Evolutionary conservation across 2,113 vertebrate genomes (phyloP).

Genomic region (Oncorhynchus gorbuscha): DNA sequence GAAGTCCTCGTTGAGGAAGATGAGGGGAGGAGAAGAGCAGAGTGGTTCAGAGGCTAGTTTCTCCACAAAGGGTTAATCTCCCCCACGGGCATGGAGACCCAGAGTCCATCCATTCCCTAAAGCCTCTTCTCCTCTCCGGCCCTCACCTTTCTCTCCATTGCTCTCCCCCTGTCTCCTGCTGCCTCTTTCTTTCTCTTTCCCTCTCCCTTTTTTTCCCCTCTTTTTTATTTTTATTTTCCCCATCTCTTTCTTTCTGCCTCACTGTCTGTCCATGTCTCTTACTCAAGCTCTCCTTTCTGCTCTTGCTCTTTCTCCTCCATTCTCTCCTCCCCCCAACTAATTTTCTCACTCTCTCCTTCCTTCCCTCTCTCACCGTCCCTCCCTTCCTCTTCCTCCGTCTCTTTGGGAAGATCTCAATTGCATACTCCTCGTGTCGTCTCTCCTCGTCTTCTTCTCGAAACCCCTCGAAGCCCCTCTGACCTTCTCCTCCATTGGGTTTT

Average conservation of each 20-base stretch:
- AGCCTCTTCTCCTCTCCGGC: constrained; percentile 18
- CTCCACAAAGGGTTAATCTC: constrained; percentile 52
- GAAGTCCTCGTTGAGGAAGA: constrained; percentile 1
- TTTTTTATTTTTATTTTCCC: too few relatives aligned
- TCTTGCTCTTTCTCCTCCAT: too few relatives aligned
- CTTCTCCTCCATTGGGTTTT: too few relatives aligned
- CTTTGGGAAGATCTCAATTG: neutral
- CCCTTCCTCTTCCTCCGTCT: neutral
- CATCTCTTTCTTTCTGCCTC: neutral
- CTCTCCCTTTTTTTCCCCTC: neutral
- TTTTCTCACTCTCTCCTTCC: neutral
- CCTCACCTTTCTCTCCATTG: constrained; percentile 10
- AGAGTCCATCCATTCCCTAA: constrained; percentile 43
- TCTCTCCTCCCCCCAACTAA: too few relatives aligned
- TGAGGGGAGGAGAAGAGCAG: neutral
- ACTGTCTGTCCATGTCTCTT: too few relatives aligned
- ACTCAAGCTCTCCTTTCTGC: too few relatives aligned
- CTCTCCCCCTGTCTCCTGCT: constrained; percentile 3
- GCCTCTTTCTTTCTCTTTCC: neutral
- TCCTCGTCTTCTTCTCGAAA: too few relatives aligned
- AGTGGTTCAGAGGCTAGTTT: constrained; percentile 4
- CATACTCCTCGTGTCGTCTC: too few relatives aligned
- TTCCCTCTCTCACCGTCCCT: neutral
- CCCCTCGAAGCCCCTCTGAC: too few relatives aligned
- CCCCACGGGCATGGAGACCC: constrained; percentile 50